Base-by-base conservation (phyloP, 2,888 invertebrate species). In the Lordiphosa fenestrarum region DNA sequence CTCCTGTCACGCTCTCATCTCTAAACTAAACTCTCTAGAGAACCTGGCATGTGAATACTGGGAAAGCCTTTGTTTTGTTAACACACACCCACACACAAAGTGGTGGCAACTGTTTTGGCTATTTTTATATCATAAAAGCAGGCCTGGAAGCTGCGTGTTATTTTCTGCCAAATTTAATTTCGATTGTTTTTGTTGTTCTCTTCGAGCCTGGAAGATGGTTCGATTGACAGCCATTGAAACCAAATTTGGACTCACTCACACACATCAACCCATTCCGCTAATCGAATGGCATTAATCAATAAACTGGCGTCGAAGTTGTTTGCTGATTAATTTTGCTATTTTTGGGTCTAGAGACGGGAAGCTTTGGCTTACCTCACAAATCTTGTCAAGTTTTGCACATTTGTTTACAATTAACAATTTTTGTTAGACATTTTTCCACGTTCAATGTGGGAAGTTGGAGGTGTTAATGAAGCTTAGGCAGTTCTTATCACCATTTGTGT, bases 261-360 rank as follows among this genome's bases (percentile, higher is more conserved):
- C 37, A 41, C 47, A 63, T 53, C 54, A 30, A 15, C 23, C 62
- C 30, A 15, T 25, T 48, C 65, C 15, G 39, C 53, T 53, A 54
- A 80, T 80, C 85, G 81, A 70, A 83, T 66, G 60, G 66, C 63
- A 83, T 80, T 83, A 80, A 80, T 80, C 80, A 80, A 80, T 80
- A 80, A 83, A 81, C 69, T 72, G 67, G 39, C 80, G 66, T 66
- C 61, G 63, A 77, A 69, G 37, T 44, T 73, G 74, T 68, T 72
- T 72, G 75, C 60, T 75, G 83, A 85, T 83, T 84, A 76, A 58
- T 35, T 59, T 74, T 70, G 53, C 60, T 75, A 70, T 75, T 83
- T 69, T 69, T 40, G 66, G 52, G 56, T 15, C 37, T 51, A 33
- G 52, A 6, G 10, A 35, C n/a, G n/a, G n/a, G 52, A 35, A 12